A percentile compares a stretch with the other conserved stretches of the same genome.
Conservation (phyloP, 2,113 vertebrate species). For the Oncorhynchus gorbuscha region DNA sequence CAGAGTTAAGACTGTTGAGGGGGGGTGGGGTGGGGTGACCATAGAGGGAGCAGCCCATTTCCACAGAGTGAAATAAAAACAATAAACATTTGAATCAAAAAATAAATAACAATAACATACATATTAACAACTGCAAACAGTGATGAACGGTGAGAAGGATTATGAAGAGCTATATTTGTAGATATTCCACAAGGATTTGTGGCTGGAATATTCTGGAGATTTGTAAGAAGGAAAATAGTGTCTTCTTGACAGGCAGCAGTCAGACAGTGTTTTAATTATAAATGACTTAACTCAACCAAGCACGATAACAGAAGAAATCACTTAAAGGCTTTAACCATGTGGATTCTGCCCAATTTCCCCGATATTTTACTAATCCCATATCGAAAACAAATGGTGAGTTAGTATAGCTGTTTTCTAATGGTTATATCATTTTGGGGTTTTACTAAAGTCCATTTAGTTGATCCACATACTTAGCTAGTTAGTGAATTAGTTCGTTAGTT, state of each 20-base stretch:
- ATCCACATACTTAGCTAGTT: no score
- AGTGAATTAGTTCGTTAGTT: no score
- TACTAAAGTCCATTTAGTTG: no score
- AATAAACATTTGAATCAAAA: no score
- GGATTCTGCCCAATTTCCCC: not conserved
- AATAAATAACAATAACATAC: no score
- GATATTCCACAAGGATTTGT: constrained; percentile 16
- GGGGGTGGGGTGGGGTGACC: no score
- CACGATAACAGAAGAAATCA: not conserved
- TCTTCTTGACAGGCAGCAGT: constrained; percentile 8
- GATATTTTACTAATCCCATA: not conserved
- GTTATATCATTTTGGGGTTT: not conserved
- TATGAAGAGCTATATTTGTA: not conserved
- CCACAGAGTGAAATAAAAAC: no score
- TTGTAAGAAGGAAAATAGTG: not conserved
- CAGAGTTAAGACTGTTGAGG: no score
- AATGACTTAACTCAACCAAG: constrained; percentile 25
- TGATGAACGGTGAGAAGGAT: not conserved
- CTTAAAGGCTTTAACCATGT: no score
- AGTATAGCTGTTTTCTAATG: not conserved
- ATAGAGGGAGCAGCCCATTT: no score
- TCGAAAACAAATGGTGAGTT: no score
- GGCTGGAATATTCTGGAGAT: not conserved
- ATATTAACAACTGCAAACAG: no score
- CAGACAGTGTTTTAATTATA: constrained; percentile 55